phyloP scores from a whole-genome alignment of 2,888 invertebrate species.

The Branchellion lobata region DNA sequence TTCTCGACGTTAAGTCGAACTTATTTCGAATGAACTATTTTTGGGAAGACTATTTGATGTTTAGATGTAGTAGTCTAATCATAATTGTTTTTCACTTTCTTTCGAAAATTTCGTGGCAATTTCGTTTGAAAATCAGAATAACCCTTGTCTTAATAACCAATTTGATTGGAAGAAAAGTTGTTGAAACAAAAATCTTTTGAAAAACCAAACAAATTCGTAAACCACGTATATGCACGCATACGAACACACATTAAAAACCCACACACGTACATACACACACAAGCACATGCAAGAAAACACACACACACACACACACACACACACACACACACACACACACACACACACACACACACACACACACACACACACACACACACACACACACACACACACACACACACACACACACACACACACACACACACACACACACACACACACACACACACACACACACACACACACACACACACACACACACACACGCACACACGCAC shows the following conservation, averaged over 20 bases:
- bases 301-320: slow-evolving; percentile 23
- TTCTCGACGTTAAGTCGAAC: too few relatives aligned
- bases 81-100: too few relatives aligned
- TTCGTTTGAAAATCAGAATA: too few relatives aligned
- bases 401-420: slow-evolving; percentile 18
- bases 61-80: too few relatives aligned
- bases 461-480: slow-evolving; percentile 16
- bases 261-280: slow-evolving; percentile 19
- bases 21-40: too few relatives aligned
- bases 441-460: slow-evolving; percentile 23
- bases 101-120: too few relatives aligned
- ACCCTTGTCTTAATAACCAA: too few relatives aligned
- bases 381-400: slow-evolving; percentile 24
- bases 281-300: background rate
- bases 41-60: too few relatives aligned
- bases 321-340: slow-evolving; percentile 23
- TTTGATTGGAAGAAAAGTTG: too few relatives aligned
- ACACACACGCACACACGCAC: slow-evolving; percentile 3
- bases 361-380: slow-evolving; percentile 23
- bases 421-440: slow-evolving; percentile 27
- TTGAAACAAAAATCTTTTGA: too few relatives aligned
- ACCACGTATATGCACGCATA: background rate
- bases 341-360: slow-evolving; percentile 23
- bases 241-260: background rate
- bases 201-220: too few relatives aligned